Conservation (phyloP, 2,888 invertebrate genomes). For the Scaptomyza reducta region DNA sequence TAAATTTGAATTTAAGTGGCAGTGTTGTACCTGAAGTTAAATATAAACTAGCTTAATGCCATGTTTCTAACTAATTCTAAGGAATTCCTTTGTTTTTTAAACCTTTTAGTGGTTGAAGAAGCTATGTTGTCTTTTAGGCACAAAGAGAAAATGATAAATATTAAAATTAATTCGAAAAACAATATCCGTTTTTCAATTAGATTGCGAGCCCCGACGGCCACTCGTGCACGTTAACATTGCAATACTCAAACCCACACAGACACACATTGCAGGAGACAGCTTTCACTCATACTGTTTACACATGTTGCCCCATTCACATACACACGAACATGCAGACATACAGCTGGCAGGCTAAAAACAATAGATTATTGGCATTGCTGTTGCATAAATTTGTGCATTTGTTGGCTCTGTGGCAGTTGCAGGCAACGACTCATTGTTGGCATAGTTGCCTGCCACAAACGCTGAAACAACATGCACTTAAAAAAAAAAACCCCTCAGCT, state of each 20-base stretch:
- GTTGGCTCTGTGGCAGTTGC: conserved; percentile 30
- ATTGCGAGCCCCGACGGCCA: background rate
- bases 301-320: conserved; percentile 37
- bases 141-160: too few relatives aligned
- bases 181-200: conserved; percentile 28
- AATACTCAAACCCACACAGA: conserved; percentile 8
- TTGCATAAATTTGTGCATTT: conserved; percentile 75
- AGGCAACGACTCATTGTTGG: conserved; percentile 45
- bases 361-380: conserved; percentile 69
- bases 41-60: too few relatives aligned
- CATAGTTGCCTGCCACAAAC: conserved; percentile 76
- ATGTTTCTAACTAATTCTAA: too few relatives aligned
- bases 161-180: conserved; percentile 24
- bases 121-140: conserved; percentile 2
- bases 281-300: conserved; percentile 50
- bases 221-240: conserved; percentile 32
- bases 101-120: too few relatives aligned
- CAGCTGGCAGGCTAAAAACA: conserved; percentile 42
- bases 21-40: too few relatives aligned
- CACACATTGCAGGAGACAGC: conserved; percentile 36
- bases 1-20: background rate
- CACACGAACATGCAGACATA: conserved; percentile 21
- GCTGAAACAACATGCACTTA: conserved; percentile 79
- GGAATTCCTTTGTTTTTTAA: too few relatives aligned
- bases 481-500: conserved; percentile 27